These are phyloP conservation scores for Eudemis profundana DNA, from an alignment of 2,888 invertebrate species.

Conservation along the genomic window DNA sequence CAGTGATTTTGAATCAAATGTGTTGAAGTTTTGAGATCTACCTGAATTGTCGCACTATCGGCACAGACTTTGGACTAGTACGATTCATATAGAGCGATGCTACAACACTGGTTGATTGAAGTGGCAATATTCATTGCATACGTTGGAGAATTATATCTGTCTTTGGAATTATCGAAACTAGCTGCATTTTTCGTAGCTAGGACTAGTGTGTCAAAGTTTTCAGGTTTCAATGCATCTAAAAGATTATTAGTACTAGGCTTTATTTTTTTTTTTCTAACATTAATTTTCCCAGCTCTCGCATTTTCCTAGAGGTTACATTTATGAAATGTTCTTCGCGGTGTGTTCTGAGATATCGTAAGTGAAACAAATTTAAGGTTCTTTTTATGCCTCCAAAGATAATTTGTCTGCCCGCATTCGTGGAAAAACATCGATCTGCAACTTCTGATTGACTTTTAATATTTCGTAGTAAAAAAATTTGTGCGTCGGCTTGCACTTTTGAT, in stretches of 20 bases:
- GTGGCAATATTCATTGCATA: constrained; percentile 36
- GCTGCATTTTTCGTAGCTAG: constrained; percentile 23
- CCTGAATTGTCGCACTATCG: constrained; percentile 6
- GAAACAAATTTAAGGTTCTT: constrained; percentile 43
- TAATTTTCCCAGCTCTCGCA: constrained; percentile 47
- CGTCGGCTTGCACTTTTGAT: constrained; percentile 35
- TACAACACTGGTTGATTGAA: constrained; percentile 17
- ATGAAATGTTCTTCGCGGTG: constrained; percentile 43
- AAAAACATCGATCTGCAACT: constrained; percentile 35
- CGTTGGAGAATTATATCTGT: constrained; percentile 26
- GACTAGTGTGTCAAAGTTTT: constrained; percentile 21
- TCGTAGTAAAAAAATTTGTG: constrained; percentile 43
- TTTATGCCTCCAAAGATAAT: constrained; percentile 44
- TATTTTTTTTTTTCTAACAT: constrained; percentile 29
- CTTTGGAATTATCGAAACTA: constrained; percentile 18
- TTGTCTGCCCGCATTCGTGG: constrained; percentile 37
- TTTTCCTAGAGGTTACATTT: constrained; percentile 45
- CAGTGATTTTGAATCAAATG: background rate
- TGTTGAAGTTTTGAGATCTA: background rate
- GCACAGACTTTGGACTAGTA: constrained; percentile 7
- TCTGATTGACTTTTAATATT: constrained; percentile 35
- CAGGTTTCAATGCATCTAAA: constrained; percentile 19
- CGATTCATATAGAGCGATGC: constrained; percentile 9
- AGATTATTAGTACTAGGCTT: constrained; percentile 9
- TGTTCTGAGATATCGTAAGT: constrained; percentile 44